Base-by-base conservation (phyloP, 2,113 vertebrate genomes). In the Solea solea region DNA sequence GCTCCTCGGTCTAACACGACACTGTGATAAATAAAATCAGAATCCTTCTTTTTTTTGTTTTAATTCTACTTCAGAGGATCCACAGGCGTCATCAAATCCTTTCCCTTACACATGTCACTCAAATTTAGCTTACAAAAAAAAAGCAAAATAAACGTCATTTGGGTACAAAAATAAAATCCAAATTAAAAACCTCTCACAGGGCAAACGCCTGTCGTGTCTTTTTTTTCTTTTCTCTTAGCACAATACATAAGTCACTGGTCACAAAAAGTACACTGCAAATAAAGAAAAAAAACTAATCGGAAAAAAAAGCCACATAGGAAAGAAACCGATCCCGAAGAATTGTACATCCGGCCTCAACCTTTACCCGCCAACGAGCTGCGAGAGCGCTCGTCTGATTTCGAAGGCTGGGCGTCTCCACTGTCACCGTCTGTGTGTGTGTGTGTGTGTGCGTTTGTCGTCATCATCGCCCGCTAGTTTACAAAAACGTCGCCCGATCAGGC, bases 131-230 rank as follows among this genome's bases (percentile, higher is more conserved):
- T 89, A 91, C 78, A 86, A 90, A 86, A 87, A 88, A 90, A 86
- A 87, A 72, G 59, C 72, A 86, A 81, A 77, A 86, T 80, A 87
- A 89, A 83, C 60, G 70, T 81, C 70, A 87, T 86, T 86, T 76
- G 83, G 86, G 84, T 92, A 93, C 66, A 93, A 93, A 94, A 94
- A 93, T 92, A 93, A 93, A 94, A 93, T 88, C 81, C 88, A 90
- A 90, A 90, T 89, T 90, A 91, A 94, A 94, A 90, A 84, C 59
- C 62, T 84, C 54, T 14, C 12, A 77, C 86, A 85, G 81, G 78
- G 9, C 3, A 4, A 13, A 48, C 11, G n/a, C 78, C 81, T 76
- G 76, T 64, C 52, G 61, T 83, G 7, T 72, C 44, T 49, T 62
- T 74, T 76, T 55, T 52, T 48, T 40, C 53, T 65, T 69, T 71